Base-by-base conservation (phyloP, 2,797 vertebrate species). In the Pangasius macronema region DNA sequence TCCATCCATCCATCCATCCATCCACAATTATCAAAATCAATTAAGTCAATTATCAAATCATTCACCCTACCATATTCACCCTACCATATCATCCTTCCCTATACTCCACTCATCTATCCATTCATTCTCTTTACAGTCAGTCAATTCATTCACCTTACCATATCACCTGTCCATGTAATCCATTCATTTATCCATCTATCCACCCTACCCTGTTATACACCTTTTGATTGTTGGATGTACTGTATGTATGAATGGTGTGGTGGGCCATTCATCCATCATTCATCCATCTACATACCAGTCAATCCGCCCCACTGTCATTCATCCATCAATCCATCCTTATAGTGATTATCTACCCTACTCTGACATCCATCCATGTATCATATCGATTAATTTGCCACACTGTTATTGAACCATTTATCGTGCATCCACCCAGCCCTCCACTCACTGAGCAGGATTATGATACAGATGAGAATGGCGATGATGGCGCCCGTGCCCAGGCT, bases 401-500 rank as follows among this genome's bases (percentile, higher is more conserved):
- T 61, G n/a, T 30, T 36, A 36, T 20, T 30, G 61, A 68, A 51
- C 27, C 20, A 3, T 30, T 53, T 57, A 18, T 55, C 7, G 76
- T 87, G 51, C 36, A 72, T 55, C 59, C 81, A 86, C 27, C 8
- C 42, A 20, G 18, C 8, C 63, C 11, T 51, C 27, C 63, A 90
- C 90, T 89, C 82, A 99, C 99, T 97, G 0, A 99, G 96, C 55
- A 99, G 93, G 84, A 98, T 97, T 87, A 98, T 97, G 92, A 99
- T 97, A 93, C 99, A 99, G 94, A 98, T 96, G 91, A 99, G 95
- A 84, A 99, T 99, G 51, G 98, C 97, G 30, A 98, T 97, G 87
- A 99, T 99, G 90, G 99, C 98, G 0, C 99, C 98, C 0, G 99
- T 99, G 91, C 99, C 98, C 87, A 99, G 97, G 24, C 98, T 97